Percentiles rank a stretch among this genome's conserved stretches.
phyloP scores from a whole-genome alignment of 2,113 vertebrate genomes.

The Aphyosemion australe region DNA sequence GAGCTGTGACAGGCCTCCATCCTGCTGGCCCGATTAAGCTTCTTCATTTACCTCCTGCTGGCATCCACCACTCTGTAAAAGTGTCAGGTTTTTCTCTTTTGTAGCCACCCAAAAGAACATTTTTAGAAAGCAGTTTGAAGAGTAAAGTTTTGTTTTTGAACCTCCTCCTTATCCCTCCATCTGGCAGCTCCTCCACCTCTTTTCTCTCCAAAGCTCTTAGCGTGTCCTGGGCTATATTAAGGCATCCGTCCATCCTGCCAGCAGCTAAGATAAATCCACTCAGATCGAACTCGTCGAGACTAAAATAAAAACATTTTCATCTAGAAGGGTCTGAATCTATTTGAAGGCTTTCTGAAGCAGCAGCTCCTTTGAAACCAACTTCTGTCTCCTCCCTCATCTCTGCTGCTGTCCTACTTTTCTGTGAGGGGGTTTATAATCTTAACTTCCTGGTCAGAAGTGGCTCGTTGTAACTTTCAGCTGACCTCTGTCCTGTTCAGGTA shows the following conservation, averaged over 20 bases:
- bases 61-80: neutral
- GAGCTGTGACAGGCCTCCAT: conserved; percentile 6
- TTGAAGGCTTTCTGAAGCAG: conserved; percentile 18
- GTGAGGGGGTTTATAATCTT: neutral
- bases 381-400: neutral
- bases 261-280: conserved; percentile 40
- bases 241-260: conserved; percentile 39
- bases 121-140: neutral
- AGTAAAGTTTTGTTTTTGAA: neutral
- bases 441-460: neutral
- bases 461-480: conserved; percentile 76
- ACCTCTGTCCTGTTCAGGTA: conserved; percentile 44
- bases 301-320: conserved; percentile 22
- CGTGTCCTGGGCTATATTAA: conserved; percentile 61
- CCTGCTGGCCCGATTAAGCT: conserved; percentile 14
- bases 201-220: conserved; percentile 51
- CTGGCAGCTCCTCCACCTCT: conserved; percentile 19
- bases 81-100: conserved; percentile 1
- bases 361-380: conserved; percentile 4
- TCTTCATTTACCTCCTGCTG: conserved; percentile 8
- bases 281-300: conserved; percentile 18
- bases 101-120: neutral
- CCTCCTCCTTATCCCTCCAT: neutral
- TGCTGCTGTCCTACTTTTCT: conserved; percentile 25
- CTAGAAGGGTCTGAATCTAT: conserved; percentile 2